phyloP scores from a whole-genome alignment of 2,797 vertebrate genomes.

The Thripadectes ignobilis region DNA sequence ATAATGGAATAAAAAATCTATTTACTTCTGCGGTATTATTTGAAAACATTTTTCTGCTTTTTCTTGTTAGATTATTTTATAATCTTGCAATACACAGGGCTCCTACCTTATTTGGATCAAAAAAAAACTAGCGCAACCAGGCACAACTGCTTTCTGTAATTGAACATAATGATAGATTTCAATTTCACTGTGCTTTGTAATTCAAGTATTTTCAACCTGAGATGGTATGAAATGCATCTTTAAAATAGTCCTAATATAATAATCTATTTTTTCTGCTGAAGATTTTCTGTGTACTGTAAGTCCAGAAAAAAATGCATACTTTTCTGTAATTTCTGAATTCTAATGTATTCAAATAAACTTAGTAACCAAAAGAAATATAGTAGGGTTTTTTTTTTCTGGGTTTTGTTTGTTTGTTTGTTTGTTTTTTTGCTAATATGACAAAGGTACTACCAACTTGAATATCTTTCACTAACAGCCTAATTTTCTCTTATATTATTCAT shows the following conservation, averaged over 20 bases:
- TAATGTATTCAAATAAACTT: background rate
- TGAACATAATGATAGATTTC: background rate
- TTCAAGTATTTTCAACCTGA: background rate
- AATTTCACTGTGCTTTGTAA: background rate
- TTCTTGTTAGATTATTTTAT: background rate
- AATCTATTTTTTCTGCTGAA: background rate
- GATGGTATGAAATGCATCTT: background rate
- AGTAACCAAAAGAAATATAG: background rate
- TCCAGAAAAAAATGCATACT: background rate
- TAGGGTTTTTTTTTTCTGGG: background rate
- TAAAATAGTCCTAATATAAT: background rate
- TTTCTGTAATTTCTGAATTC: background rate
- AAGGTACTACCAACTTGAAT: background rate
- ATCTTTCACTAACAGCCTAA: background rate
- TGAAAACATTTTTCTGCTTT: background rate
- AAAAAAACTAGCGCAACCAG: background rate
- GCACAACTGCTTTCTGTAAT: background rate
- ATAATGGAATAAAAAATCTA: background rate
- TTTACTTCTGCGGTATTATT: background rate
- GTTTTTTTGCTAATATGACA: background rate
- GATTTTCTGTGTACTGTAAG: background rate
- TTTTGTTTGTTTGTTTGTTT: background rate
- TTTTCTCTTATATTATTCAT: constrained; percentile 4
- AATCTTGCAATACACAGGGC: background rate
- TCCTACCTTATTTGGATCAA: background rate